Evolutionary conservation across 2,888 invertebrate genomes (phyloP).

Genomic region (Patella ulyssiponensis): DNA sequence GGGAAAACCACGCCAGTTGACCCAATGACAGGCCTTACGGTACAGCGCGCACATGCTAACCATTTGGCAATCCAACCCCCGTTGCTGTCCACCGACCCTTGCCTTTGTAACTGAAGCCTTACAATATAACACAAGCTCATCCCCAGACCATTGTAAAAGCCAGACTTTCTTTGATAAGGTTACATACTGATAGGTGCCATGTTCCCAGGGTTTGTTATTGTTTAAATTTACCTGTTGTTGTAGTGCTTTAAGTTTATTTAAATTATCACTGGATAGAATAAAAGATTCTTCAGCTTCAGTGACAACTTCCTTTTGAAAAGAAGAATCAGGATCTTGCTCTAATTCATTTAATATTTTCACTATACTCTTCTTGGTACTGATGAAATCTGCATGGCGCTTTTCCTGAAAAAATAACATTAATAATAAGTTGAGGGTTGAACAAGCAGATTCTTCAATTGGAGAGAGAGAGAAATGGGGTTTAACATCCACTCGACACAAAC

Average conservation of each 20-base stretch:
- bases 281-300: slow-evolving; percentile 66
- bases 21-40: no score
- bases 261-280: slow-evolving; percentile 65
- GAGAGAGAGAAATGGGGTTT: no score
- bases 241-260: slow-evolving; percentile 62
- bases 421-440: no score
- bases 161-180: background rate
- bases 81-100: no score
- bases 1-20: no score
- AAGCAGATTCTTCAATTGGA: no score
- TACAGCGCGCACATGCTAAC: no score
- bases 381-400: slow-evolving; percentile 69
- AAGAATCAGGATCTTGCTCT: slow-evolving; percentile 66
- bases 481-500: no score
- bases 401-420: slow-evolving; percentile 47
- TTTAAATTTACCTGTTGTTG: slow-evolving; percentile 56
- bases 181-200: background rate
- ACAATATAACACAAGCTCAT: no score
- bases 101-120: no score
- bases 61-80: no score
- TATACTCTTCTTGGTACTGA: slow-evolving; percentile 57
- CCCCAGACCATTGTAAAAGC: background rate
- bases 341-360: slow-evolving; percentile 64
- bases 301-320: slow-evolving; percentile 69
- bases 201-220: background rate